Percentiles rank a stretch among this genome's conserved stretches.
Conservation (phyloP, 2,797 vertebrate genomes). For the Syngnathus acus region DNA sequence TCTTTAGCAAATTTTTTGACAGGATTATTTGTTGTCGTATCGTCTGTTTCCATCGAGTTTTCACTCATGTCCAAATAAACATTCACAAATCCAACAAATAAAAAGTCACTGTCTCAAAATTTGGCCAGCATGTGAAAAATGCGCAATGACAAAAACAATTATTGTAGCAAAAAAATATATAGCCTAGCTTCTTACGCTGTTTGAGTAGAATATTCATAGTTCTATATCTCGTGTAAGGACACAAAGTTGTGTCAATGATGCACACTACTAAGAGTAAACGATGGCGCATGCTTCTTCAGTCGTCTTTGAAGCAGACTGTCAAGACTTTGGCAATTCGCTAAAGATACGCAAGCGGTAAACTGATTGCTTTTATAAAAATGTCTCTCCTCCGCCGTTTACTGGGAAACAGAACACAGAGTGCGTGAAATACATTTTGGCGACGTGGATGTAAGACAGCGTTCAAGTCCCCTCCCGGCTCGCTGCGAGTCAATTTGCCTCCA, state of each 20-base stretch:
- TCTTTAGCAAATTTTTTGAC: background rate
- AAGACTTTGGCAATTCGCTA: conserved; percentile 35
- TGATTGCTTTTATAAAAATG: background rate
- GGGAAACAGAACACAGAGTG: background rate
- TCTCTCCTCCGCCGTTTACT: background rate
- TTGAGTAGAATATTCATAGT: background rate
- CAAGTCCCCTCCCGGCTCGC: conserved; percentile 17
- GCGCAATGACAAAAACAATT: background rate
- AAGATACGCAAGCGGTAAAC: conserved; percentile 8
- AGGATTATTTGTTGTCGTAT: background rate
- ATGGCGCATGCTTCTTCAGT: background rate
- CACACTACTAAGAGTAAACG: background rate
- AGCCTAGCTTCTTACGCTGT: background rate
- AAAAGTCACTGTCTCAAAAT: background rate
- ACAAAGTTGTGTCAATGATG: background rate
- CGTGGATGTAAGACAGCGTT: conserved; percentile 10
- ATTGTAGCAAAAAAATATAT: background rate
- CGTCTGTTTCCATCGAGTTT: background rate
- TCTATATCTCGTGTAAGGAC: background rate
- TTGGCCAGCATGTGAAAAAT: background rate
- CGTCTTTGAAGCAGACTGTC: conserved; percentile 13
- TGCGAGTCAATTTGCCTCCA: conserved; percentile 50
- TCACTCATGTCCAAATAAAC: background rate
- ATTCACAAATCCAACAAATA: background rate
- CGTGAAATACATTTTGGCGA: background rate